These are phyloP conservation scores for Myopa testacea DNA, from an alignment of 2,888 invertebrate species.

Conservation along the genomic window DNA sequence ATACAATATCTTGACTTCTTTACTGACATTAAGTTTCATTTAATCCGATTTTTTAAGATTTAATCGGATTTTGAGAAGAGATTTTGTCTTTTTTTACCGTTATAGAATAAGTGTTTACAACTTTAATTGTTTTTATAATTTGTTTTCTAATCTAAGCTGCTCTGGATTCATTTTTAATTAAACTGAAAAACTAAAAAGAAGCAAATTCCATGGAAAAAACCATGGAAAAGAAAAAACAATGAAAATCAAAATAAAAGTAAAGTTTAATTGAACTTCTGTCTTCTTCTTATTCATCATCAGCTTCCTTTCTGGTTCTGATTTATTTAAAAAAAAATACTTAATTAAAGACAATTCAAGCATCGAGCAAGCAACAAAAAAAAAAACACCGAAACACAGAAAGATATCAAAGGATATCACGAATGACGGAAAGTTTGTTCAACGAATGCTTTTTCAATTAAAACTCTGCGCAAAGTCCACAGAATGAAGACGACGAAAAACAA, in stretches of 20 bases:
- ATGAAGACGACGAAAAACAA: background rate
- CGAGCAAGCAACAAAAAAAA: background rate
- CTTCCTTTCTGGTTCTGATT: background rate
- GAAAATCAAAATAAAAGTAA: background rate
- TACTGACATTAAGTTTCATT: no score
- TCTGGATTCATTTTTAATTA: background rate
- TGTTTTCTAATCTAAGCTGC: background rate
- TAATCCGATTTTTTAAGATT: no score
- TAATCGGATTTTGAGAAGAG: no score
- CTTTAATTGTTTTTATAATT: no score
- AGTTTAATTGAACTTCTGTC: constrained; percentile 11
- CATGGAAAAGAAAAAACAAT: background rate
- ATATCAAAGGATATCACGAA: background rate
- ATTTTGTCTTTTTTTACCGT: no score
- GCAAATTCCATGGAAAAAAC: background rate
- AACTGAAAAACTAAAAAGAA: background rate
- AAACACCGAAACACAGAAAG: background rate
- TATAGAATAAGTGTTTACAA: background rate
- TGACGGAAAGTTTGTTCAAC: constrained; percentile 22
- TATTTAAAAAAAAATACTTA: background rate
- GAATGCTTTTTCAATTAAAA: constrained; percentile 41
- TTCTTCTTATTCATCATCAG: no score
- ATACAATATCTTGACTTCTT: no score
- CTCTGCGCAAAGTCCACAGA: background rate
- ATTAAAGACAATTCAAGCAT: background rate